Evolutionary conservation across 2,888 invertebrate species (phyloP), one percentile per base, ranked within the genome.

Genomic region (Caenorhabditis sp.): DNA sequence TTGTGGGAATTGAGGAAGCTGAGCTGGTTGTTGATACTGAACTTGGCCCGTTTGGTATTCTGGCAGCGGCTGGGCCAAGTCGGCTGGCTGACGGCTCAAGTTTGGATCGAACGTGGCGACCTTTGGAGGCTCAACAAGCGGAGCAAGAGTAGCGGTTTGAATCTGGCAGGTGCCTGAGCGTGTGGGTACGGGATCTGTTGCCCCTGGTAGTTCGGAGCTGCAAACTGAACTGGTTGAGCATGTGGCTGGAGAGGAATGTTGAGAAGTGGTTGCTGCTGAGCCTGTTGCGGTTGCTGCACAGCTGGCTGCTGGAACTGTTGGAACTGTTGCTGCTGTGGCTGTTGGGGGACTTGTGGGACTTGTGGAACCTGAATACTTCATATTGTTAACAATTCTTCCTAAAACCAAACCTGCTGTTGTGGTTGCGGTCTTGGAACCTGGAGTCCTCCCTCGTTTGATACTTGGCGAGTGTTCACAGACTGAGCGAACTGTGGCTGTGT

Each of bases 131-230:
- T 79, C 80, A 15, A 82, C 72, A 1, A 82, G 53, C 32, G 82
- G 82, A 20, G 82, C 82, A 50, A 82, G 46, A 8, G 82, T 83
- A 30, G 80, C 75, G 0, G 81, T 75, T 41, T 79, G 71, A 22
- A 43, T 35, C 50, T 63, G 79, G 53, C 39, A 17, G 39, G 63
- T 1, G 55, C 55, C 32, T 32, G 61, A 13, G 37, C 48, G 20
- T 71, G 66, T 50, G 80, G 71, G 26, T 74, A 72, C 26, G 70
- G 71, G 24, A 66, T 45, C 43, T 71, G 79, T 37, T 70, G 59
- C 32, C 59, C 61, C 50, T 72, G 72, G 13, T 72, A 68, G 13
- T 32, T 41, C 50, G 76, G 79, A 17, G 79, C 79, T 22, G 70
- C 79, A 35, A 74, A 76, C 43, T 71, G 71, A 20, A 72, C 59